These are phyloP conservation scores for Xylocampa areola DNA, from an alignment of 2,888 invertebrate genomes.

Conservation along the genomic window DNA sequence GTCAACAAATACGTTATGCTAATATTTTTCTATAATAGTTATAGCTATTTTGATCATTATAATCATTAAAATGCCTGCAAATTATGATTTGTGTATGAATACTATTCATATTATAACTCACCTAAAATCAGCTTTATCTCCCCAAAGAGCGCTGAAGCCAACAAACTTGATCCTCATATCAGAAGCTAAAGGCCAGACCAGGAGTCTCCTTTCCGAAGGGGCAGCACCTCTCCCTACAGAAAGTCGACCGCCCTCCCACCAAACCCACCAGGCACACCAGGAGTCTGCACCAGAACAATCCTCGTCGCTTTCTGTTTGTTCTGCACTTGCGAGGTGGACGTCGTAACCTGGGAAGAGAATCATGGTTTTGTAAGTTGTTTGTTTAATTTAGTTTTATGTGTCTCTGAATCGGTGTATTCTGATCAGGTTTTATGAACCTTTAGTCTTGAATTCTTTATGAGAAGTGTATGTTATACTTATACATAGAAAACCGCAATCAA, in stretches of 20 bases:
- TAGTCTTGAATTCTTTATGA: too few relatives aligned
- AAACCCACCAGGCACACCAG: constrained; percentile 92
- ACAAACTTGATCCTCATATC: constrained; percentile 90
- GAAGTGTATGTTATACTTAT: too few relatives aligned
- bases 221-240: constrained; percentile 90
- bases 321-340: constrained; percentile 90
- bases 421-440: too few relatives aligned
- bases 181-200: constrained; percentile 90
- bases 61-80: too few relatives aligned
- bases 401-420: too few relatives aligned
- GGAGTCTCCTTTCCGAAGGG: constrained; percentile 87
- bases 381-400: too few relatives aligned
- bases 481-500: too few relatives aligned
- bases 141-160: constrained; percentile 91
- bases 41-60: too few relatives aligned
- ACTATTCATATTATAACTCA: constrained; percentile 56
- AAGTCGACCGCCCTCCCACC: constrained; percentile 91
- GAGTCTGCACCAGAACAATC: constrained; percentile 81
- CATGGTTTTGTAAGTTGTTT: neutral
- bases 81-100: too few relatives aligned
- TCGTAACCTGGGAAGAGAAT: constrained; percentile 87
- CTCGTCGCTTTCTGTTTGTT: constrained; percentile 89
- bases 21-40: too few relatives aligned
- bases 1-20: too few relatives aligned
- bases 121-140: constrained; percentile 91